Evolutionary conservation across 2,797 vertebrate species (phyloP).

Genomic region (Typhlichthys eigenmanni): DNA sequence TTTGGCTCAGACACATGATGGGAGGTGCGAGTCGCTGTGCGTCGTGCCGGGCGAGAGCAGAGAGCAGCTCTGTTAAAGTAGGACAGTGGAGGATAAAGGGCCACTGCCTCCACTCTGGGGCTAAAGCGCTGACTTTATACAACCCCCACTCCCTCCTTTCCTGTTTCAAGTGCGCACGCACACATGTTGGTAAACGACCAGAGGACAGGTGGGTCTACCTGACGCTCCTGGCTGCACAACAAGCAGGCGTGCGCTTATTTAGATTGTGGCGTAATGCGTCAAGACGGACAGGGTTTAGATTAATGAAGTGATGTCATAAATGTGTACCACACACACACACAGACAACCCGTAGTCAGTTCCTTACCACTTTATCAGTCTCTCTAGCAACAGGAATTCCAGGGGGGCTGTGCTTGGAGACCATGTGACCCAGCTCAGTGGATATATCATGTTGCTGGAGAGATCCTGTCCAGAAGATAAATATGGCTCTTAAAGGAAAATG

Average conservation of each 20-base stretch:
- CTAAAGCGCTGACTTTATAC: slow-evolving; percentile 79
- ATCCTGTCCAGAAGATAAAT: slow-evolving; percentile 67
- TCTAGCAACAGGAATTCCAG: slow-evolving; percentile 60
- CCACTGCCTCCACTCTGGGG: slow-evolving; percentile 82
- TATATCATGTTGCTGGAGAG: slow-evolving; percentile 80
- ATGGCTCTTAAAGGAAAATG: slow-evolving; percentile 61
- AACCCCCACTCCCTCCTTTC: slow-evolving; percentile 24
- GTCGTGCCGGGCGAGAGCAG: no score
- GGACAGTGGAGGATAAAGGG: slow-evolving; percentile 87
- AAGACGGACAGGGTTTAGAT: no score
- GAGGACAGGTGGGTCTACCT: no score
- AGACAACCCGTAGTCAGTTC: slow-evolving; percentile 3
- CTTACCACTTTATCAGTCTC: slow-evolving; percentile 47
- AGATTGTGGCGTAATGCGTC: no score
- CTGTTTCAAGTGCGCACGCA: slow-evolving; percentile 40
- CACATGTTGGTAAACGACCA: slow-evolving; percentile 18
- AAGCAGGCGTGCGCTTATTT: slow-evolving; percentile 25
- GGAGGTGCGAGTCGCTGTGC: no score
- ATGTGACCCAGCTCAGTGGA: slow-evolving; percentile 70
- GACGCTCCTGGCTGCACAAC: slow-evolving; percentile 33
- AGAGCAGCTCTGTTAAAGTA: slow-evolving; percentile 80
- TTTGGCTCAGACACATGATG: no score
- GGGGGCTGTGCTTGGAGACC: slow-evolving; percentile 56
- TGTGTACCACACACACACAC: neutral
- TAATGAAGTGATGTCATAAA: no score